These are phyloP conservation scores for Phoxinus phoxinus DNA, from an alignment of 2,113 vertebrate species.

Conservation along the genomic window DNA sequence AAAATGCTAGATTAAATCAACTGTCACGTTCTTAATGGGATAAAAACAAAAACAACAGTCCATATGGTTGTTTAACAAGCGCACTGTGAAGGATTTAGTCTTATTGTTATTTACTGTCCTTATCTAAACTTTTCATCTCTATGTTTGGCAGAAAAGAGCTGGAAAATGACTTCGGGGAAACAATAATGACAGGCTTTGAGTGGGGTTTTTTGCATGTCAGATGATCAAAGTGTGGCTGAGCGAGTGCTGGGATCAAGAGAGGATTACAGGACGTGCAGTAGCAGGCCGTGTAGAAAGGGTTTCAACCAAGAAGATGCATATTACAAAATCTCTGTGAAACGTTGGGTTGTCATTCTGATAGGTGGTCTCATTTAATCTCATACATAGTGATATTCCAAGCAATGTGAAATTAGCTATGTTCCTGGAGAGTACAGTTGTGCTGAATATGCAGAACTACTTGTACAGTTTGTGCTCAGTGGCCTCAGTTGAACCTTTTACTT, in stretches of 20 bases:
- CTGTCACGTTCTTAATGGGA: constrained; percentile 1
- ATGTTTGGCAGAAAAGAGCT: background rate
- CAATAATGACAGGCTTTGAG: constrained; percentile 7
- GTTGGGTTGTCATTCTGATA: constrained; percentile 7
- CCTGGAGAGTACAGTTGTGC: background rate
- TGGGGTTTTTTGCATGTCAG: constrained; percentile 16
- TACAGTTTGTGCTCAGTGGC: background rate
- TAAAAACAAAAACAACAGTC: background rate
- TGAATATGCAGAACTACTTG: constrained; percentile 23
- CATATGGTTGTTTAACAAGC: constrained; percentile 12
- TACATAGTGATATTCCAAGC: too few species aligned
- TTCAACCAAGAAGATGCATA: constrained; percentile 24
- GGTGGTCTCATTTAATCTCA: constrained; percentile 36
- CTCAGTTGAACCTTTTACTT: background rate
- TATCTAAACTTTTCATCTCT: background rate
- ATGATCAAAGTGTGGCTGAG: constrained; percentile 35
- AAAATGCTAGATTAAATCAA: constrained; percentile 39
- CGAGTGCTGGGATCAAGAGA: background rate
- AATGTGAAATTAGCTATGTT: too few species aligned
- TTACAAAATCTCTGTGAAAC: constrained; percentile 30
- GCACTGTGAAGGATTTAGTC: background rate
- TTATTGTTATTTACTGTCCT: background rate
- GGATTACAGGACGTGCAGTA: constrained; percentile 26
- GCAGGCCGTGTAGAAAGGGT: constrained; percentile 31
- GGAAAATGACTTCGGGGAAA: constrained; percentile 6